Evolutionary conservation across 2,888 invertebrate genomes (phyloP).

Genomic region (Sarcophaga rosellei): DNA sequence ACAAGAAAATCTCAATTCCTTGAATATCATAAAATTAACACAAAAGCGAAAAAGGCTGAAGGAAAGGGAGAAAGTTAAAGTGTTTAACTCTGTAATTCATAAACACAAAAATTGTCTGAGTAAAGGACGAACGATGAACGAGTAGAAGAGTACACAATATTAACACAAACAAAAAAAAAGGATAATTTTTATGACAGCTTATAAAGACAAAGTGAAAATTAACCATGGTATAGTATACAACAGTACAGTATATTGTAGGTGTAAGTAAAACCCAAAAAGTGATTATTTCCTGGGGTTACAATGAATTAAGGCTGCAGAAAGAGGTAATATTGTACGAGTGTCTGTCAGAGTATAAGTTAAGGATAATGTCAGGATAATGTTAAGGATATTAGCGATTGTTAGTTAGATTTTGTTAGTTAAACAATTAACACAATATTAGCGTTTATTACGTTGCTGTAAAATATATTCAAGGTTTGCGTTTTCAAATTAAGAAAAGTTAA

Average conservation of each 20-base stretch:
- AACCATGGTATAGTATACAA: conserved; percentile 19
- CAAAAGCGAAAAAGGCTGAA: not conserved
- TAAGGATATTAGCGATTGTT: conserved; percentile 46
- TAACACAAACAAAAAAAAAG: not conserved
- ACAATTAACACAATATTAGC: conserved; percentile 51
- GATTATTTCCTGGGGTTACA: conserved; percentile 59
- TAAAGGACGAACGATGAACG: too few species aligned
- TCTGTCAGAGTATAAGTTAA: not conserved
- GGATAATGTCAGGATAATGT: conserved; percentile 46
- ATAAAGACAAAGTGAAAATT: conserved; percentile 47
- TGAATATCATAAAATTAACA: conserved; percentile 1
- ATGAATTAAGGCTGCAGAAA: conserved; percentile 24
- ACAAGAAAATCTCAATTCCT: conserved; percentile 15
- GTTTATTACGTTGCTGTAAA: not conserved
- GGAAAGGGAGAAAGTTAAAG: not conserved
- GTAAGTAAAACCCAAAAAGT: conserved; percentile 59
- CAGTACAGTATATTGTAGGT: too few species aligned
- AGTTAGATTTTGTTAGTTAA: conserved; percentile 35
- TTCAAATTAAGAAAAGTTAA: not conserved
- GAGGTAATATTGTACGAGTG: conserved; percentile 2
- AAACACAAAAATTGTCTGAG: not conserved
- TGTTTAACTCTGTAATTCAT: not conserved
- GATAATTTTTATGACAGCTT: conserved; percentile 43
- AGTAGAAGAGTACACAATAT: too few species aligned
- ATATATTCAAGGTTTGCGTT: not conserved